A percentile compares a stretch with the other conserved stretches of the same genome.
These are phyloP conservation scores for Toxotes jaculatrix DNA, from an alignment of 2,113 vertebrate species.

Conservation along the genomic window DNA sequence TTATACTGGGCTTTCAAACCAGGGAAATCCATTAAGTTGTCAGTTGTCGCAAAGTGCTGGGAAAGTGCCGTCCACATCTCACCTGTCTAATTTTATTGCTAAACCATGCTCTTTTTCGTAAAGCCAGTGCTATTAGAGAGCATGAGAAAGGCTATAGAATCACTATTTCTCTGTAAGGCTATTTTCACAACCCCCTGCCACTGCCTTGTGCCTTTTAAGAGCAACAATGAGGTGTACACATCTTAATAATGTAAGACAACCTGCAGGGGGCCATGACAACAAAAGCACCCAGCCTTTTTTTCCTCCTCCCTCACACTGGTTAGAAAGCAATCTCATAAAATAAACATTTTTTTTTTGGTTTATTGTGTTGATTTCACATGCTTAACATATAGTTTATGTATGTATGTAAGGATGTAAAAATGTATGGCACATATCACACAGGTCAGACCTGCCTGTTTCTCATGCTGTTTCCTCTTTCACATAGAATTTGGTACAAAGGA, in stretches of 20 bases:
- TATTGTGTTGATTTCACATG: not conserved
- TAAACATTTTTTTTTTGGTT: not conserved
- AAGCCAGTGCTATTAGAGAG: slow-evolving; percentile 2
- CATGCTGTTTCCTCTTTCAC: not conserved
- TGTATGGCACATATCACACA: not conserved
- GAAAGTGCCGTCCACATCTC: slow-evolving; percentile 9
- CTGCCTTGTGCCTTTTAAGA: slow-evolving; percentile 34
- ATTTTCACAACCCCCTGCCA: slow-evolving; percentile 25
- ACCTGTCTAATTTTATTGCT: slow-evolving; percentile 60
- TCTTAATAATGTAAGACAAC: slow-evolving; percentile 58
- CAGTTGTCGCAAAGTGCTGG: slow-evolving; percentile 34
- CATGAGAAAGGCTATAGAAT: slow-evolving; percentile 20
- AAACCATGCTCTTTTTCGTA: slow-evolving; percentile 40
- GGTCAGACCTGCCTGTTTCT: not conserved
- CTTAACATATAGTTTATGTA: not conserved
- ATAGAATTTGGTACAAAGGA: not conserved
- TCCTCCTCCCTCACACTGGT: not conserved
- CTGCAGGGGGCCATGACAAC: not conserved
- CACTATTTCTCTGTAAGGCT: slow-evolving; percentile 7
- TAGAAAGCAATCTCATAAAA: slow-evolving; percentile 26
- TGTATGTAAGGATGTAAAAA: not conserved
- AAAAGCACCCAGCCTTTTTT: not conserved
- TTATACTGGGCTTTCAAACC: slow-evolving; percentile 50
- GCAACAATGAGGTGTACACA: slow-evolving; percentile 30
- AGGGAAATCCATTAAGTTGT: slow-evolving; percentile 75